These are phyloP conservation scores for Aythya baeri DNA, from an alignment of 2,113 vertebrate genomes.

Conservation along the genomic window DNA sequence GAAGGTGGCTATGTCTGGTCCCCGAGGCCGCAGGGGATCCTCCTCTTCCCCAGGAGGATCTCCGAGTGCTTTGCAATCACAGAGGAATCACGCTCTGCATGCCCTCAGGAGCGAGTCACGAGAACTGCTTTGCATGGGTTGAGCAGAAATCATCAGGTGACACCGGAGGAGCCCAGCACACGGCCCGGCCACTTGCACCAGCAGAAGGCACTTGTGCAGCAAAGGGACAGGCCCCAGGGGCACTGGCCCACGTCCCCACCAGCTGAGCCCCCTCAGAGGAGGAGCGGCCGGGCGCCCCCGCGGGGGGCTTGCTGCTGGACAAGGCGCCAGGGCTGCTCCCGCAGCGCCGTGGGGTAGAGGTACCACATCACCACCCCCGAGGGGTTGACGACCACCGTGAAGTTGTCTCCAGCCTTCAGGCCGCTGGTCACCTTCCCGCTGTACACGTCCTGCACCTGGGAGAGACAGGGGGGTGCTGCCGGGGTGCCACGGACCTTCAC, in stretches of 20 bases:
- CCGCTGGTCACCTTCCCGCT: slow-evolving; percentile 23
- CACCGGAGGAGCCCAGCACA: background rate
- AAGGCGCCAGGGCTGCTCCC: background rate
- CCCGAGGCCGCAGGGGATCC: background rate
- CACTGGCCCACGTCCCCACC: background rate
- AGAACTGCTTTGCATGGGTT: accelerated
- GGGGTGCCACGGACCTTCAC: background rate
- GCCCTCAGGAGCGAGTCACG: background rate
- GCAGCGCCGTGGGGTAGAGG: slow-evolving; percentile 69
- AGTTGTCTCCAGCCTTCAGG: slow-evolving; percentile 77
- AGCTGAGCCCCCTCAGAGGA: background rate
- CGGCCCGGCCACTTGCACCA: background rate
- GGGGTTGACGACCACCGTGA: slow-evolving; percentile 88
- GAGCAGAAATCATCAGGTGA: background rate
- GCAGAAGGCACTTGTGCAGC: background rate
- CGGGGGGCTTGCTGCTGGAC: background rate
- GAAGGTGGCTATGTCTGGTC: background rate
- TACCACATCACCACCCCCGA: slow-evolving; percentile 95
- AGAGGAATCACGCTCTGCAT: accelerated
- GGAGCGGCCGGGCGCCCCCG: accelerated
- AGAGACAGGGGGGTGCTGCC: background rate
- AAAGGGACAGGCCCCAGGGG: accelerated
- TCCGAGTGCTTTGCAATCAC: background rate
- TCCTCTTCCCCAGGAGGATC: background rate
- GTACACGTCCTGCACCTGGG: slow-evolving; percentile 83